phyloP scores from a whole-genome alignment of 2,888 invertebrate genomes.

The Eupithecia dodoneata region DNA sequence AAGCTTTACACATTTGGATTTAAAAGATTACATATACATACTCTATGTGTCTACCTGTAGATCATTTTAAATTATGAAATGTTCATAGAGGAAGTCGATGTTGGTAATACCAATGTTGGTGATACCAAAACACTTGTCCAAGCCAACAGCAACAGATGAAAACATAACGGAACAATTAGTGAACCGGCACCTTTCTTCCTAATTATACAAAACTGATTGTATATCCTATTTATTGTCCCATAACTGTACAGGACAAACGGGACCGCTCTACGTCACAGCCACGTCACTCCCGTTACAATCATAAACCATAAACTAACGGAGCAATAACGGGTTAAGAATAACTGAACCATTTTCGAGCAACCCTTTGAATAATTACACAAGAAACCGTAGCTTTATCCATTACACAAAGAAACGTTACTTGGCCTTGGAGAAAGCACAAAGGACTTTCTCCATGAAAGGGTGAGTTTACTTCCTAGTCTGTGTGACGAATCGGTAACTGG shows the following conservation, averaged over 20 bases:
- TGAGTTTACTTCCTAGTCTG: slow-evolving; percentile 64
- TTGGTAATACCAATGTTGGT: background rate
- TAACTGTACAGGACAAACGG: slow-evolving; percentile 43
- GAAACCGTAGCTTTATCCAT: slow-evolving; percentile 71
- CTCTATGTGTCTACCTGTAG: too few relatives aligned
- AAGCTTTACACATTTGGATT: too few relatives aligned
- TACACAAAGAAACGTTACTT: slow-evolving; percentile 75
- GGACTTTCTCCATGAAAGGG: slow-evolving; percentile 77
- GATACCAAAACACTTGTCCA: background rate
- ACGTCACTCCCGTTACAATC: slow-evolving; percentile 64
- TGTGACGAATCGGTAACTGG: slow-evolving; percentile 62
- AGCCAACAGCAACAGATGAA: slow-evolving; percentile 1
- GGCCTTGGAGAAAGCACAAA: slow-evolving; percentile 77
- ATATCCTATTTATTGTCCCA: slow-evolving; percentile 45
- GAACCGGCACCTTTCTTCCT: slow-evolving; percentile 50
- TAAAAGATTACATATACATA: too few relatives aligned
- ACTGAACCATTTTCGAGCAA: slow-evolving; percentile 77
- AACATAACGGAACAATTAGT: slow-evolving; percentile 41
- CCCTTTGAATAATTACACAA: slow-evolving; percentile 82
- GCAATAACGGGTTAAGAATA: slow-evolving; percentile 60
- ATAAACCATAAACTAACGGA: slow-evolving; percentile 69
- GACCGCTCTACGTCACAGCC: slow-evolving; percentile 41
- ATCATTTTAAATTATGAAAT: background rate
- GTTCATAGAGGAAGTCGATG: background rate
- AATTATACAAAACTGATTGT: slow-evolving; percentile 68